These are phyloP conservation scores for Hermatobates lingyangjiaoensis DNA, from an alignment of 1,140 invertebrate genomes.

Conservation along the genomic window DNA sequence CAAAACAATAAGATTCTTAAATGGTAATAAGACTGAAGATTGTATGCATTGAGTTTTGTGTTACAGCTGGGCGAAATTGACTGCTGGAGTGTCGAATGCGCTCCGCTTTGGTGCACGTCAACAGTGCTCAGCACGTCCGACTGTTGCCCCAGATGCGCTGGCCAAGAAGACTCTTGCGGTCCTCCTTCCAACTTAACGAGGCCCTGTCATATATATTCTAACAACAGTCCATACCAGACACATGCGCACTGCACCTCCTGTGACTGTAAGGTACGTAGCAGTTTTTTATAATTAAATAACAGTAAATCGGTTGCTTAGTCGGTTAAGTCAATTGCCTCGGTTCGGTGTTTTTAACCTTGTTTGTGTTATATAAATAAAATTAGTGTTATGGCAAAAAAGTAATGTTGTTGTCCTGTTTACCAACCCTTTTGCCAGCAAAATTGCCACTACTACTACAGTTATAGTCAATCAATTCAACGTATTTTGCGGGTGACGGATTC, in stretches of 20 bases:
- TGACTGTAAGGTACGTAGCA: slow-evolving; percentile 51
- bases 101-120: slow-evolving; percentile 43
- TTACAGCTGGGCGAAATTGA: slow-evolving; percentile 68
- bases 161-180: slow-evolving; percentile 31
- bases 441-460: background rate
- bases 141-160: slow-evolving; percentile 49
- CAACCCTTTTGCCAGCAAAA: background rate
- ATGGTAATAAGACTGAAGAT: too few species aligned
- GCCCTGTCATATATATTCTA: background rate
- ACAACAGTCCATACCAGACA: slow-evolving; percentile 2
- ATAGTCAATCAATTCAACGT: too few species aligned
- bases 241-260: slow-evolving; percentile 41
- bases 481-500: too few species aligned
- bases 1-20: too few species aligned
- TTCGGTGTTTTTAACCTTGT: background rate
- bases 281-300: background rate
- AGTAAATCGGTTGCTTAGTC: background rate
- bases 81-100: slow-evolving; percentile 74
- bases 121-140: slow-evolving; percentile 39
- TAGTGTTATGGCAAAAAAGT: background rate
- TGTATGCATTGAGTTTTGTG: too few species aligned
- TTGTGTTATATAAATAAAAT: background rate
- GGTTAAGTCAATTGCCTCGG: background rate
- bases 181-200: background rate
- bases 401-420: background rate